These are phyloP conservation scores for Amphipoea oculea DNA, from an alignment of 2,888 invertebrate genomes.

Conservation along the genomic window DNA sequence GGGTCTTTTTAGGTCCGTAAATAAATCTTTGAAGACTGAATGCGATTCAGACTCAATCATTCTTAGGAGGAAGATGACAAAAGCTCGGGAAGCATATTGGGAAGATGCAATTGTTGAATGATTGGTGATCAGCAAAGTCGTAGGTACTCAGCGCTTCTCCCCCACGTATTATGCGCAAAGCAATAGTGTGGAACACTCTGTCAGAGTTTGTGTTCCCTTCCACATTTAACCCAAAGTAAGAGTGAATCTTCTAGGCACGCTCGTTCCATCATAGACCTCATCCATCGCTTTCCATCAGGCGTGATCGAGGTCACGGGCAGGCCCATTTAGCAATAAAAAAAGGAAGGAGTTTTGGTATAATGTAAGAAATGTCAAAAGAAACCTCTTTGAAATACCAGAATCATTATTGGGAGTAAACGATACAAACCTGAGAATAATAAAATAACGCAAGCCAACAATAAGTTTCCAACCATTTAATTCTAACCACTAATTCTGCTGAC, in stretches of 20 bases:
- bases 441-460: conserved; percentile 4
- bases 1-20: conserved; percentile 16
- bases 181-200: not conserved
- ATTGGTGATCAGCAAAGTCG: not conserved
- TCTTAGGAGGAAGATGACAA: not conserved
- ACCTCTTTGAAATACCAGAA: not conserved
- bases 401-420: not conserved
- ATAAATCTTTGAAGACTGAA: conserved; percentile 25
- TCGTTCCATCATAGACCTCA: not conserved
- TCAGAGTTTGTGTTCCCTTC: not conserved
- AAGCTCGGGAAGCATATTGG: not conserved
- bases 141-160: not conserved
- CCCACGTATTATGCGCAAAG: not conserved
- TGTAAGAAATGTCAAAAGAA: not conserved
- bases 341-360: not conserved
- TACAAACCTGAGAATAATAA: conserved; percentile 12
- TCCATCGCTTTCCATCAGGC: not conserved
- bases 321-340: no score
- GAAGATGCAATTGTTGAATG: not conserved
- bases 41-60: conserved; percentile 1
- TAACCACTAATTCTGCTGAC: conserved; percentile 33
- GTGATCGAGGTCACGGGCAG: not conserved
- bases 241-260: not conserved
- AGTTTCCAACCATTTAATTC: conserved; percentile 4
- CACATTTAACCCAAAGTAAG: not conserved